Evolutionary conservation across 2,888 invertebrate species (phyloP).

Genomic region (Hyles lineata): DNA sequence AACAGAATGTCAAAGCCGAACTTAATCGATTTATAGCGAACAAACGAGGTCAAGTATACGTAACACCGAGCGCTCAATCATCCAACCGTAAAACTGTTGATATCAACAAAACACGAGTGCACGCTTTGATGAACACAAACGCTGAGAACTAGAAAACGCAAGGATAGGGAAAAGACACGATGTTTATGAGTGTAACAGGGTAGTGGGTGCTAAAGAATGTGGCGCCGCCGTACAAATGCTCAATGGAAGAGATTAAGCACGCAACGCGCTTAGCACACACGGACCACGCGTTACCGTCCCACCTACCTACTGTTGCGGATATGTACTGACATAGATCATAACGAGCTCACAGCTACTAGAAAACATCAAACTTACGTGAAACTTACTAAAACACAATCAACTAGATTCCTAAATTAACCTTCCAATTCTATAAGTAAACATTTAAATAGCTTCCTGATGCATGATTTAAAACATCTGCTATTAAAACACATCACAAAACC

Average conservation of each 20-base stretch:
- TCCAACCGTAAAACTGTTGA: slow-evolving; percentile 14
- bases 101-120: slow-evolving; percentile 20
- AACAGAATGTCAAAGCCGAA: slow-evolving; percentile 18
- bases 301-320: slow-evolving; percentile 42
- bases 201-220: slow-evolving; percentile 48
- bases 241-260: slow-evolving; percentile 76
- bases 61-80: neutral
- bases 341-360: slow-evolving; percentile 52
- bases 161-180: neutral
- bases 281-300: slow-evolving; percentile 53
- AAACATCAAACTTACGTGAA: neutral
- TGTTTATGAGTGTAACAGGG: slow-evolving; percentile 45
- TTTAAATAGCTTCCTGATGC: neutral
- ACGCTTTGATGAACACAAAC: slow-evolving; percentile 25
- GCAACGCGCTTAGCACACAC: slow-evolving; percentile 51
- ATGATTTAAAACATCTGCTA: neutral
- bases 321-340: slow-evolving; percentile 61
- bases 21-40: neutral
- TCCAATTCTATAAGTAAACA: neutral
- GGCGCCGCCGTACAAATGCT: slow-evolving; percentile 49
- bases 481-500: neutral
- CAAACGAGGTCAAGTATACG: slow-evolving; percentile 20
- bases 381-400: neutral
- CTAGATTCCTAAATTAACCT: neutral
- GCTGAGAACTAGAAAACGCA: neutral